phyloP scores from a whole-genome alignment of 2,888 invertebrate species.

The Agrochola lychnidis region DNA sequence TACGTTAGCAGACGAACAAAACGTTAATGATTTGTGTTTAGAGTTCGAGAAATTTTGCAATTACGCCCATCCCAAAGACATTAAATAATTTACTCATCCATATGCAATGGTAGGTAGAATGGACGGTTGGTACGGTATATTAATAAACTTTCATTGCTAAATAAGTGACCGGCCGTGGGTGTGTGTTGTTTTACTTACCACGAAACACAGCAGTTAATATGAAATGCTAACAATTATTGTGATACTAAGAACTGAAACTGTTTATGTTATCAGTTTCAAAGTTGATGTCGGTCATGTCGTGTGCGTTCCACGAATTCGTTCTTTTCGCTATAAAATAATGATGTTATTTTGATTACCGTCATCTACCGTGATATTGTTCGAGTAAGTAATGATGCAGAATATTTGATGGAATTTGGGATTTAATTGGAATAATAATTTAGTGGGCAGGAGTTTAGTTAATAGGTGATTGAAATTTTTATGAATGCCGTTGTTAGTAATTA shows the following conservation, averaged over 20 bases:
- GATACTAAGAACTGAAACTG: slow-evolving; percentile 66
- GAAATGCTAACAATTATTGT: slow-evolving; percentile 60
- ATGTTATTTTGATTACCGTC: slow-evolving; percentile 19
- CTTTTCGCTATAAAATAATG: slow-evolving; percentile 42
- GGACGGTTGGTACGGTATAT: slow-evolving; percentile 10
- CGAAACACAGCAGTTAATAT: slow-evolving; percentile 64
- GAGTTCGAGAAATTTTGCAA: neutral
- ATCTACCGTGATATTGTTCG: slow-evolving; percentile 5
- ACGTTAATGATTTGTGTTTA: neutral
- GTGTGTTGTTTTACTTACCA: slow-evolving; percentile 53
- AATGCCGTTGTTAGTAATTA: neutral
- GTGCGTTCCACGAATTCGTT: slow-evolving; percentile 66
- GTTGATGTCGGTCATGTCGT: slow-evolving; percentile 56
- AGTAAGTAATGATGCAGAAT: slow-evolving; percentile 24
- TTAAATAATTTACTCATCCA: neutral
- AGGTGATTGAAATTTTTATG: neutral
- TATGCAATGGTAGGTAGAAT: neutral
- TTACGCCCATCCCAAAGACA: neutral
- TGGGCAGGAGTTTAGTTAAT: neutral
- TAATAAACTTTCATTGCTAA: slow-evolving; percentile 46
- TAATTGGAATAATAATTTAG: neutral
- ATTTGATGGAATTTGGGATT: neutral
- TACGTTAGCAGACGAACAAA: neutral
- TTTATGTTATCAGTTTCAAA: slow-evolving; percentile 68
- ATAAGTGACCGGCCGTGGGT: slow-evolving; percentile 30